Base-by-base conservation (phyloP, 1,140 invertebrate species). In the Orius laevigatus region DNA sequence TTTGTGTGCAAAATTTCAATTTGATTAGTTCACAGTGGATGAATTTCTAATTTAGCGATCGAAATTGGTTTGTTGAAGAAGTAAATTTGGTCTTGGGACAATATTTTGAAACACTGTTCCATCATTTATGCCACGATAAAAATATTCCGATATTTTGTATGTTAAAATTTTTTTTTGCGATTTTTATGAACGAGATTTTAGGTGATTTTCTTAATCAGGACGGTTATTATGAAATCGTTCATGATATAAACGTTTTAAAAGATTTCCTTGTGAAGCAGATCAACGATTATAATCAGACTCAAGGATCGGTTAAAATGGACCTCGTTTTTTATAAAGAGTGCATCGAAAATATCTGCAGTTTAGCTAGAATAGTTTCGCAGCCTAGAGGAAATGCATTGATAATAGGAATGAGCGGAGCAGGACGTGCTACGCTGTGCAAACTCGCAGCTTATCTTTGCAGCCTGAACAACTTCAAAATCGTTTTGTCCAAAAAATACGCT, bases 241-340 rank as follows among this genome's bases (percentile, higher is more conserved):
- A 62, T 8, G 76, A 85, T 59, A 63, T 75, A 1, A 64, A 62
- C 3, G 66, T 65, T 1, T 57, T 88, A 31, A 70, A 74, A 53
- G 71, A 70, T 51, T 75, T 73, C 57, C 73, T 87, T 54, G 64
- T 74, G 36, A 67, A 69, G 4, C 74, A 80, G 59, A 66, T 89
- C 64, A 75, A 78, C 18, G 81, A 88, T 53, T 87, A 88, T 62
- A 90, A 90, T 63, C 69, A 70, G 16, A 75, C 72, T 11, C 76
- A 80, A 0, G 80, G 82, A 1, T 75, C 79, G 8, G 71, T 84
- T 2, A 71, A 72, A 52, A 77, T 89, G 72, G 75, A 87, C 61
- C 63, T 90, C 19, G 82, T 89, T 8, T 66, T 89, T 38, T 89
- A 89, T 60, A 74, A 74, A 46, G 84, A 89, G 60, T 84, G 84